Evolutionary conservation across 2,888 invertebrate genomes (phyloP), one percentile per base, ranked within the genome.

Genomic region (Aphidius colemani): DNA sequence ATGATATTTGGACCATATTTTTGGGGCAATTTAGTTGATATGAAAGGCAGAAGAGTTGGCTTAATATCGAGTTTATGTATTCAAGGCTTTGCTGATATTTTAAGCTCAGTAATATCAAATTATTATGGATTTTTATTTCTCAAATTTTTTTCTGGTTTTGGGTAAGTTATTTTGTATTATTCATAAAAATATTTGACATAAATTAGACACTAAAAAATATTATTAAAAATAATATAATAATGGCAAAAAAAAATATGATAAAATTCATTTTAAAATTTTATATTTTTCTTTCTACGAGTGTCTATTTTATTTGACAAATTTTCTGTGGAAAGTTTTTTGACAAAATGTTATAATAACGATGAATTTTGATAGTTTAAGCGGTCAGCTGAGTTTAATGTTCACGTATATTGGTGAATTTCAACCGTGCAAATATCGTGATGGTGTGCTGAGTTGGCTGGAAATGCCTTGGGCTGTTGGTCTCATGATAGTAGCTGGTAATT

Each of bases 381-480:
- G 92, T 56, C 90, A 91, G 62, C 89, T 92, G 88, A 90, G 91
- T 67, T 88, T 92, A 71, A 88, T 90, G 71, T 92, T 92, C 82
- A 89, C 92, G 0, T 92, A 92, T 82, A 83, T 92, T 71, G 91
- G 91, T 62, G 92, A 93, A 83, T 93, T 92, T 83, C 92, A 92
- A 76, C 89, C 89, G 30, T 89, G 89, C 55, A 89, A 88, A 79
- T 88, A 90, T 81, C 85, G 92, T 77, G 90, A 92, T 79, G 89
- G 88, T 72, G 90, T 91, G 76, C 85, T 92, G 63, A 90, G 91
- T 79, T 91, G 91, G 90, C 89, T 92, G 89, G 92, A 92, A 85
- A 84, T 91, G 82, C 91, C 91, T 81, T 92, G 92, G 92, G 90
- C 90, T 40, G 78, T 89, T 48, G 92, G 92, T 65, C 89, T 92